These are phyloP conservation scores for Hypocryptadius cinnamomeus DNA, from an alignment of 2,113 vertebrate genomes.

Conservation along the genomic window DNA sequence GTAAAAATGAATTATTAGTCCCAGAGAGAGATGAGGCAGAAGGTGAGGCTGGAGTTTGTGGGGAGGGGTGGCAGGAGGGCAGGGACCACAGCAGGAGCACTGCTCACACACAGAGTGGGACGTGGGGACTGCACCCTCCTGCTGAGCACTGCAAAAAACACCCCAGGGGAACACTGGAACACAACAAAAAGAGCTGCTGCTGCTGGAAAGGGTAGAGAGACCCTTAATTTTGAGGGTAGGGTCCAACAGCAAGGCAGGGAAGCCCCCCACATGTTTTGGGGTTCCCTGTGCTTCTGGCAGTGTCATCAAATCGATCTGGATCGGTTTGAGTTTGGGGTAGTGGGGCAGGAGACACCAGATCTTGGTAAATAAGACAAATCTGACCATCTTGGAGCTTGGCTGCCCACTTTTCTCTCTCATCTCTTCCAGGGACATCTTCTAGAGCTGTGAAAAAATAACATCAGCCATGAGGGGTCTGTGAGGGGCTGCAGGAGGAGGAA, in stretches of 20 bases:
- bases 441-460: not conserved
- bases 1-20: not conserved
- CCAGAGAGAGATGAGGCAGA: not conserved
- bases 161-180: not conserved
- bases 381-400: not conserved
- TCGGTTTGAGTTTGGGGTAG: accelerated
- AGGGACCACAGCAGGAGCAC: not conserved
- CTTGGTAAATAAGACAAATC: accelerated
- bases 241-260: not conserved
- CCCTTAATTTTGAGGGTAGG: not conserved
- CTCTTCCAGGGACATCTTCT: not conserved
- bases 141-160: not conserved
- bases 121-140: accelerated
- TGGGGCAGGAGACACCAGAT: not conserved
- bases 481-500: not conserved
- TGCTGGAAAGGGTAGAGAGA: not conserved
- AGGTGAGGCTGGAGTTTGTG: not conserved
- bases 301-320: accelerated
- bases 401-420: not conserved
- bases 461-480: accelerated
- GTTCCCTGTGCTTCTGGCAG: not conserved
- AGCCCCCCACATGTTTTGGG: accelerated
- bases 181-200: accelerated
- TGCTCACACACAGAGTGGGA: not conserved
- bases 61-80: not conserved